Evolutionary conservation across 2,113 vertebrate genomes (phyloP).

Genomic region (Nannospalax galili): DNA sequence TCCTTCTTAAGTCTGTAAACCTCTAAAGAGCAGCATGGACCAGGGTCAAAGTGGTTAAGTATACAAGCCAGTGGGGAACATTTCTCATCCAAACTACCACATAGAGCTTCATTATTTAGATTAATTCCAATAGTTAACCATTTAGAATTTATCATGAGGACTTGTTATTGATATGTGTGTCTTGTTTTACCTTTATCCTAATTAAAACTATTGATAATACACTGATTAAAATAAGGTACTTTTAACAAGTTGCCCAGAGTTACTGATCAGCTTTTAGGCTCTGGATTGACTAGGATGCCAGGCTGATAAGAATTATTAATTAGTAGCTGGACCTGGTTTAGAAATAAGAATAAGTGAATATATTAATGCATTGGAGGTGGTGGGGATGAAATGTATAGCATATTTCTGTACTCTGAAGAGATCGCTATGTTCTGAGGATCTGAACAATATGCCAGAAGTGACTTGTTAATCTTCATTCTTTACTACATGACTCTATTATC

Average conservation of each 20-base stretch:
- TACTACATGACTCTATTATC: neutral
- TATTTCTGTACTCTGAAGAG: neutral
- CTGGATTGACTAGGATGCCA: neutral
- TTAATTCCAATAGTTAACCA: neutral
- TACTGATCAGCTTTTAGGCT: neutral
- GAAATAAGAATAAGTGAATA: neutral
- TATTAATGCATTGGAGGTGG: neutral
- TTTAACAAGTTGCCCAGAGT: neutral
- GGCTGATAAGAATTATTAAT: neutral
- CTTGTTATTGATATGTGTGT: neutral
- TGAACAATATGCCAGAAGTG: neutral
- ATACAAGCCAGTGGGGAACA: too few relatives aligned
- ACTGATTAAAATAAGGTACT: neutral
- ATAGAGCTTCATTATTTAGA: neutral
- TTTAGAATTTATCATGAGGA: neutral
- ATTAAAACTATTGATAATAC: neutral
- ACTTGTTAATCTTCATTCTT: neutral
- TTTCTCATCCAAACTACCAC: neutral
- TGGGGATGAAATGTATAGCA: neutral
- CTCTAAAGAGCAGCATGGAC: neutral
- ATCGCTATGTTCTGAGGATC: neutral
- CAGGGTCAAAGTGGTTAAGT: neutral
- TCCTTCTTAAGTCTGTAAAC: neutral
- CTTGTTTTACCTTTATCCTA: neutral
- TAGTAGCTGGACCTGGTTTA: neutral